Evolutionary conservation across 2,888 invertebrate genomes (phyloP).

Genomic region (Sphaerophoria rueppellii): DNA sequence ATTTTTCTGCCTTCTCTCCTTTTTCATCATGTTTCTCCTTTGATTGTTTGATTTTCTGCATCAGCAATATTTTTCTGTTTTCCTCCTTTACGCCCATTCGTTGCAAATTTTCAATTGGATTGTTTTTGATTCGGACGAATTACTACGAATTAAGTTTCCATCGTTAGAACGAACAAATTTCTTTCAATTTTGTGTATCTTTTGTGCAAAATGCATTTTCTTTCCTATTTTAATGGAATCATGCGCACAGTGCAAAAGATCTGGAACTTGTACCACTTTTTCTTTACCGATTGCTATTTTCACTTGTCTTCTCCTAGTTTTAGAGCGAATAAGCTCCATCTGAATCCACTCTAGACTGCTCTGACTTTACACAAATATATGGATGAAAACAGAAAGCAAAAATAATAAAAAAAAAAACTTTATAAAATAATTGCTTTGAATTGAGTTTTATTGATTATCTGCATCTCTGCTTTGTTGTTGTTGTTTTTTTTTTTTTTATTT

Average conservation of each 20-base stretch:
- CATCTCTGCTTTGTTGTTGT: slow-evolving; percentile 6
- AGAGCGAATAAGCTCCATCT: slow-evolving; percentile 1
- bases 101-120: slow-evolving; percentile 13
- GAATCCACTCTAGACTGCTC: background rate
- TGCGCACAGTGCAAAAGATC: slow-evolving; percentile 60
- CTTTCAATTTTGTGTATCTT: slow-evolving; percentile 28
- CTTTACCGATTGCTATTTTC: slow-evolving; percentile 37
- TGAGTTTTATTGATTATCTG: slow-evolving; percentile 45
- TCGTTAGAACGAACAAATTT: background rate
- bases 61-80: slow-evolving; percentile 23
- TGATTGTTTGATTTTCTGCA: slow-evolving; percentile 29
- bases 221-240: slow-evolving; percentile 35
- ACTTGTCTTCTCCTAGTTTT: slow-evolving; percentile 20
- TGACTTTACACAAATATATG: background rate
- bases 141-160: background rate
- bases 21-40: background rate
- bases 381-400: slow-evolving; percentile 8
- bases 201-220: slow-evolving; percentile 34
- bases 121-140: background rate
- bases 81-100: slow-evolving; percentile 7
- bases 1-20: slow-evolving; percentile 21
- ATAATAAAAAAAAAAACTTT: slow-evolving; percentile 15
- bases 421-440: slow-evolving; percentile 60
- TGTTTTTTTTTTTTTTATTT: background rate
- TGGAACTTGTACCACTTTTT: slow-evolving; percentile 66